Evolutionary conservation across 2,113 vertebrate genomes (phyloP).

Genomic region (Ramphastos sulfuratus): DNA sequence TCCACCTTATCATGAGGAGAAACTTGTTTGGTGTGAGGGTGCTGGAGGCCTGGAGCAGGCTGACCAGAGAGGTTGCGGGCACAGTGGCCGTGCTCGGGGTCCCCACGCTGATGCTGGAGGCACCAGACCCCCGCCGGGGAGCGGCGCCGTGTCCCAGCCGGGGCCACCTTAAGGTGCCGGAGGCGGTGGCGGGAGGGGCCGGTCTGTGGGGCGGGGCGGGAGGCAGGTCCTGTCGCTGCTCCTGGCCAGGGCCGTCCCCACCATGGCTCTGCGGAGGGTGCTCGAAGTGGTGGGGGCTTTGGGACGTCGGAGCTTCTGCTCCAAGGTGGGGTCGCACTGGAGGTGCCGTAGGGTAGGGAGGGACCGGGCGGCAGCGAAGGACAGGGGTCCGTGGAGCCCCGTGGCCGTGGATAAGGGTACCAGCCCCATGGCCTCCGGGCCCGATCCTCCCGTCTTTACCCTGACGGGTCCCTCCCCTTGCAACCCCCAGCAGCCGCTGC

Average conservation of each 20-base stretch:
- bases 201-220: no score
- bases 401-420: not conserved
- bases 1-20: no score
- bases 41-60: no score
- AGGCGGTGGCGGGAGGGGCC: not conserved
- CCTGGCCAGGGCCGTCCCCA: not conserved
- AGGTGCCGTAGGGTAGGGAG: no score
- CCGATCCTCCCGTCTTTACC: no score
- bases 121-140: not conserved
- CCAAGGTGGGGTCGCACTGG: not conserved
- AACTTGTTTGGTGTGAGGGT: no score
- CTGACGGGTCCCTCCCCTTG: not conserved
- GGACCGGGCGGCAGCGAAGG: not conserved
- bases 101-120: not conserved
- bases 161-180: not conserved
- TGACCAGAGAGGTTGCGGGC: no score
- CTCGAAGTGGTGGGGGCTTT: not conserved
- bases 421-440: not conserved
- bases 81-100: no score
- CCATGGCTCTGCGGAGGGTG: not conserved
- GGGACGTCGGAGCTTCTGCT: not conserved
- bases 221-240: not conserved
- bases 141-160: not conserved
- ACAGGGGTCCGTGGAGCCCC: no score
- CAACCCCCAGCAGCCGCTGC: slow-evolving; percentile 60